Evolutionary conservation across 2,113 vertebrate species (phyloP).

Genomic region (Beaufortia kweichowensis): DNA sequence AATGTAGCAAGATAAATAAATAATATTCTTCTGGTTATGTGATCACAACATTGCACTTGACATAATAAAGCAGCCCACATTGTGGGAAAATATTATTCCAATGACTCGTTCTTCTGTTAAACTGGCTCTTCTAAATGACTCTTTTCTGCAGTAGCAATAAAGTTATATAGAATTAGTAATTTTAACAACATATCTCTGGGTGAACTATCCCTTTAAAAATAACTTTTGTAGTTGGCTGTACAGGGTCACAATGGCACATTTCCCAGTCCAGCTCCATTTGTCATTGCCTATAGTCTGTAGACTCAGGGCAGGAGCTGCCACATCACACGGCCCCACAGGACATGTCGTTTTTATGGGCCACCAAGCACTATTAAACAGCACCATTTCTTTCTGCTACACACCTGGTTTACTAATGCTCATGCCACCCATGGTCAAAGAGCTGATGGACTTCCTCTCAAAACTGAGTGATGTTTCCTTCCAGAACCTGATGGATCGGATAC

Average conservation of each 20-base stretch:
- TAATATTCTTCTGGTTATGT: too few relatives aligned
- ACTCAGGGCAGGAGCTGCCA: not conserved
- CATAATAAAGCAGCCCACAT: too few relatives aligned
- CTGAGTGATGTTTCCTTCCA: constrained; percentile 19
- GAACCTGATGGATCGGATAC: not conserved
- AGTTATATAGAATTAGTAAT: too few relatives aligned
- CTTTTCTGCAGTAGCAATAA: too few relatives aligned
- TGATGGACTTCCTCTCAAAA: constrained; percentile 12
- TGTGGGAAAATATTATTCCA: too few relatives aligned
- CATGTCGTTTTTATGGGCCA: constrained; percentile 34
- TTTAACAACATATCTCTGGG: too few relatives aligned
- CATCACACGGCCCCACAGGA: not conserved
- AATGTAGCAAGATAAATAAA: too few relatives aligned
- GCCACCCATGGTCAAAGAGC: not conserved
- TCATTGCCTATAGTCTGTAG: not conserved
- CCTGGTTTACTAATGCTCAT: constrained; percentile 25
- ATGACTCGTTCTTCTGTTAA: too few relatives aligned
- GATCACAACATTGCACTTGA: too few relatives aligned
- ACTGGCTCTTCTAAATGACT: too few relatives aligned
- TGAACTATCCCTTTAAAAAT: too few relatives aligned
- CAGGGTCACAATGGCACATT: not conserved
- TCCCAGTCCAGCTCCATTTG: constrained; percentile 22
- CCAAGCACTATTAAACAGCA: constrained; percentile 33
- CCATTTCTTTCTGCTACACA: constrained; percentile 14
- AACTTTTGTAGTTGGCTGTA: not conserved